A percentile compares a stretch with the other conserved stretches of the same genome.
phyloP scores from a whole-genome alignment of 2,797 vertebrate species.

The Syngnathus rostellatus region DNA sequence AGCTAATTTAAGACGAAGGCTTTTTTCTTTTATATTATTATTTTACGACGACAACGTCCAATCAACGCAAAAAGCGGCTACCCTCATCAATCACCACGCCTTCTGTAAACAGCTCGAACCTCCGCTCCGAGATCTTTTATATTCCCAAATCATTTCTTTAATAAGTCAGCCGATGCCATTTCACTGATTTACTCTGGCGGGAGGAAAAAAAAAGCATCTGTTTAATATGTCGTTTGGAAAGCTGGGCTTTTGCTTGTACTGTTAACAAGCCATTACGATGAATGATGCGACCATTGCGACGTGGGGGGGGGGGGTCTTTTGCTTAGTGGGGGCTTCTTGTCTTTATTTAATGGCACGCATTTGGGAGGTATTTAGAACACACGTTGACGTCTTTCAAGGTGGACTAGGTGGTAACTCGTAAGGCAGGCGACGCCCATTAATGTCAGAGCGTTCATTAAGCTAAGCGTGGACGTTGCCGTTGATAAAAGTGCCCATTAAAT shows the following conservation, averaged over 20 bases:
- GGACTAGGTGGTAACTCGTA: conserved; percentile 22
- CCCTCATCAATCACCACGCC: conserved; percentile 60
- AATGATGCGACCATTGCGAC: conserved; percentile 75
- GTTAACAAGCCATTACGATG: conserved; percentile 94
- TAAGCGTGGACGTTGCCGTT: conserved; percentile 39
- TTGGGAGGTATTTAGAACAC: conserved; percentile 26
- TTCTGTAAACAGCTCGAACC: conserved; percentile 61
- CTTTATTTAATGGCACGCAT: conserved; percentile 37
- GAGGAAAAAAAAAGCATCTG: conserved; percentile 85
- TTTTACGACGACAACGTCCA: conserved; percentile 45
- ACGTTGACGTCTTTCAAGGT: conserved; percentile 37
- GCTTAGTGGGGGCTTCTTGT: conserved; percentile 25
- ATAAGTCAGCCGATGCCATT: conserved; percentile 82
- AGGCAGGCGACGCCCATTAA: conserved; percentile 34
- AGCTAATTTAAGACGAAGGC: conserved; percentile 53
- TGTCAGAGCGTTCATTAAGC: conserved; percentile 49
- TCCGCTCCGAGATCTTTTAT: conserved; percentile 66
- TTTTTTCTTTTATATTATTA: conserved; percentile 48
- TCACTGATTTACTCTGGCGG: conserved; percentile 87
- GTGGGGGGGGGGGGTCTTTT: conserved; percentile 18
- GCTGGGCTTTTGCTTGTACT: conserved; percentile 81
- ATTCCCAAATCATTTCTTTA: conserved; percentile 83
- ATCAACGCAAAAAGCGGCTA: conserved; percentile 35
- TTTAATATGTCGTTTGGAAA: conserved; percentile 91
- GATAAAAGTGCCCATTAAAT: conserved; percentile 52